Base-by-base conservation (phyloP, 2,888 invertebrate genomes). In the Hirtodrosophila confusa region DNA sequence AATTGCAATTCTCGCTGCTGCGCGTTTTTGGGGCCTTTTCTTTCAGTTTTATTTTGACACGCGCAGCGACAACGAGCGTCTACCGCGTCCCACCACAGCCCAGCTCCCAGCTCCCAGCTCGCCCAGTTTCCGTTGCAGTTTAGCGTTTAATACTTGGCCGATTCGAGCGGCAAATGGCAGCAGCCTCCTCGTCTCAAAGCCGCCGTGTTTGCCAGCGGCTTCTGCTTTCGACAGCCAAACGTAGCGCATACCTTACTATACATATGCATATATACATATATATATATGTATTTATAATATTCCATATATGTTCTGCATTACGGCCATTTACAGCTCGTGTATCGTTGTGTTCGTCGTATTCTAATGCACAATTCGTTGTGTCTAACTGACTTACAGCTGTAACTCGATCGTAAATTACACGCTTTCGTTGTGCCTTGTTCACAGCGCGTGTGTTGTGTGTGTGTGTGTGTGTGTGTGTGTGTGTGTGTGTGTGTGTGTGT, bases 41-140 rank as follows among this genome's bases (percentile, higher is more conserved):
- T 67, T 86, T 86, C 79, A 85, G 88, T 88, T 85, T 75, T 68
- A 73, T 75, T 77, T 77, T 77, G 78, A 77, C 78, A 78, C 75
- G 85, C 85, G 86, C 85, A 66, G 64, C 80, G 82, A 47, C 69
- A 82, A 58, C 75, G 75, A 78, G 83, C 66, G 69, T 49, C 51
- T 31, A 48, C 43, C 70, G 69, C 53, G 45, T 69, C 47, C 44
- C 37, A 36, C 50, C 58, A 17, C 2, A 11, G 50, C 45, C 49
- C 54, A 27, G 36, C 33, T 33, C 29, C 44, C 48, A 60, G 60
- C 40, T 31, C 17, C 17, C 17, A 17, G 17, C 17, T 17, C 2
- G 17, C 17, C 40, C 11, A 40, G 10, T 44, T 29, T 40, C 17
- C 48, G 47, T 61, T 57, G 41, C 37, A 41, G 31, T 43, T 56